Conservation (phyloP, 1,140 invertebrate species). For the Drosophila kikkawai region DNA sequence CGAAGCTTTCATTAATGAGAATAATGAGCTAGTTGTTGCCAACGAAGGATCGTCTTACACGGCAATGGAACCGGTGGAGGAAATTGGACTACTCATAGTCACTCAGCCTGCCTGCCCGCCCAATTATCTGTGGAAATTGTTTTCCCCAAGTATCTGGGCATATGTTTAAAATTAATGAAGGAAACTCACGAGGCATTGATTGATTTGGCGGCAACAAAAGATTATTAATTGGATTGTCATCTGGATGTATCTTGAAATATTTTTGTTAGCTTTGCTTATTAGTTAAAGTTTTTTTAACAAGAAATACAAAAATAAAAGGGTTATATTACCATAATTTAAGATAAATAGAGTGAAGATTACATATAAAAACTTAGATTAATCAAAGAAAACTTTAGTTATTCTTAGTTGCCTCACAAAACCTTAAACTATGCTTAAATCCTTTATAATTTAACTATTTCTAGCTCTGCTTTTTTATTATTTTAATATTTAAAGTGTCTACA, state of each 20-base stretch:
- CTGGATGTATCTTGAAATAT: constrained; percentile 15
- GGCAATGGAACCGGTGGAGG: constrained; percentile 5
- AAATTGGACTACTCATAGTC: constrained; percentile 5
- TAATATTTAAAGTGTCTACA: neutral
- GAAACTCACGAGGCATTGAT: constrained; percentile 50
- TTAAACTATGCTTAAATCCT: neutral
- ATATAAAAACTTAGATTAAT: neutral
- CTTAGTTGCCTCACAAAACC: too few relatives aligned
- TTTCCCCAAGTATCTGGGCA: constrained; percentile 39
- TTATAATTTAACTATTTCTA: neutral
- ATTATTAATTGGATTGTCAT: constrained; percentile 49
- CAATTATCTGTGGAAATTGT: constrained; percentile 70
- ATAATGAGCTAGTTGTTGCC: constrained; percentile 45
- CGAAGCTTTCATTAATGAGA: constrained; percentile 72
- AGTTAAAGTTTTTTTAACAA: too few relatives aligned
- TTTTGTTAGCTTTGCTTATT: neutral
- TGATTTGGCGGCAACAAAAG: constrained; percentile 47
- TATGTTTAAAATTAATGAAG: constrained; percentile 62
- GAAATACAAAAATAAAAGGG: neutral
- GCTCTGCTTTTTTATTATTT: neutral
- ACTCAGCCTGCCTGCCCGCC: constrained; percentile 12
- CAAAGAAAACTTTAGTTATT: too few relatives aligned
- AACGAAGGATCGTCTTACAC: constrained; percentile 15
- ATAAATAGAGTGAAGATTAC: neutral
- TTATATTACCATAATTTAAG: neutral